Evolutionary conservation across 2,888 invertebrate species (phyloP).

Genomic region (Yponomeuta sedellus): DNA sequence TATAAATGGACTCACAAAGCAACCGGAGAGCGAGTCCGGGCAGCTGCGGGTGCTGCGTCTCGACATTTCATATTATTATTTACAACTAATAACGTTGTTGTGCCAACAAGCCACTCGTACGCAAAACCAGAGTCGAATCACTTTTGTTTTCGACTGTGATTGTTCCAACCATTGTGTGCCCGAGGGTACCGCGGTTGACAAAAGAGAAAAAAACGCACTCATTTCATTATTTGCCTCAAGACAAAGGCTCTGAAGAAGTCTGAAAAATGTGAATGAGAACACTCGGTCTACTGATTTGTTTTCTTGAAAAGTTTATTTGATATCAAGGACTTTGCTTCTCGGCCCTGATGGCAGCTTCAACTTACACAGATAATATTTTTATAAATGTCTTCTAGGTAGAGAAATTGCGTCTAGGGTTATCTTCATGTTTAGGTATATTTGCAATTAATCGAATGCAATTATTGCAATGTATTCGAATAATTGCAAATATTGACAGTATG

Average conservation of each 20-base stretch:
- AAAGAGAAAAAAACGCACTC: not conserved
- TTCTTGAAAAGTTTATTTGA: not conserved
- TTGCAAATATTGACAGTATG: no score
- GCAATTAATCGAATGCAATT: no score
- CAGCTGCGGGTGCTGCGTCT: not conserved
- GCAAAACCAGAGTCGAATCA: not conserved
- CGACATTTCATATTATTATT: not conserved
- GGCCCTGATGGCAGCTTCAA: no score
- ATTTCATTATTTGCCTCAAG: not conserved
- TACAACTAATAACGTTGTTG: not conserved
- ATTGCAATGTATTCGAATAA: no score
- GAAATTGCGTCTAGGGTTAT: no score
- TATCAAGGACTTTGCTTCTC: no score
- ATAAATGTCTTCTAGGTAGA: no score
- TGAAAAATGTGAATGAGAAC: not conserved
- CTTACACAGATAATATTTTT: no score
- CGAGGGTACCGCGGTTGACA: not conserved
- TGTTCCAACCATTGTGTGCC: not conserved
- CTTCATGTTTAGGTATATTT: no score
- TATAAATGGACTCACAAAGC: not conserved
- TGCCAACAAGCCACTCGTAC: not conserved
- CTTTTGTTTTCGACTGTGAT: constrained; percentile 8
- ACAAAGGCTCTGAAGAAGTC: not conserved
- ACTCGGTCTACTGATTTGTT: not conserved
- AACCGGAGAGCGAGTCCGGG: not conserved